phyloP scores from a whole-genome alignment of 35 echinoderm and acorn worm species.

The Apostichopus californicus region DNA sequence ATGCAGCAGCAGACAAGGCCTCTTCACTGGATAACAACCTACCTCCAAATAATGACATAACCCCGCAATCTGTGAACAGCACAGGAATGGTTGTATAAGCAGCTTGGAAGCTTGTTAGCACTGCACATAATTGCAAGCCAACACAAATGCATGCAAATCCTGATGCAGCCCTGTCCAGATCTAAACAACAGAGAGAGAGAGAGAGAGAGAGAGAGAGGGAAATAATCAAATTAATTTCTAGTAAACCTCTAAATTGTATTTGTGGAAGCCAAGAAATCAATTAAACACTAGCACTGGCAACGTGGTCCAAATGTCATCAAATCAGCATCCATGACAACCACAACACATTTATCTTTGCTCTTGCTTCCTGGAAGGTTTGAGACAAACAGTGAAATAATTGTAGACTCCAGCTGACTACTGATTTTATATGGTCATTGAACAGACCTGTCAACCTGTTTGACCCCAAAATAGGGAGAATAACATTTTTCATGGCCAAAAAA shows the following conservation, averaged over 20 bases:
- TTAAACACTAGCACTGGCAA: neutral
- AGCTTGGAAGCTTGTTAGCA: conserved; percentile 84
- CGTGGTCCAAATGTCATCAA: conserved; percentile 8
- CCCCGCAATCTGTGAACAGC: conserved; percentile 87
- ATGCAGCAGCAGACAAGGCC: too few species aligned
- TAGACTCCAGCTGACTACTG: neutral
- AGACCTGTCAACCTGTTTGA: too few species aligned
- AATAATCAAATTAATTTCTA: conserved; percentile 26
- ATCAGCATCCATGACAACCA: neutral
- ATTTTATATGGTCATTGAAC: conserved; percentile 49
- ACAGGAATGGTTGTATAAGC: conserved; percentile 77
- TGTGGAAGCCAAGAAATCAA: conserved; percentile 13
- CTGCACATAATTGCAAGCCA: conserved; percentile 82
- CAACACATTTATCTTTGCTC: neutral
- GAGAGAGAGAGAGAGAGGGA: conserved; percentile 1
- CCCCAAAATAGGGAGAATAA: too few species aligned
- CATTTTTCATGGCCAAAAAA: too few species aligned
- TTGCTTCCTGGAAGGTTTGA: neutral
- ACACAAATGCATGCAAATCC: conserved; percentile 71
- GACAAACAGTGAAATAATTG: conserved; percentile 7
- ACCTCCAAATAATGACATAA: conserved; percentile 96
- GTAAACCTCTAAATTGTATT: conserved; percentile 37
- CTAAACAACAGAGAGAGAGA: conserved; percentile 46
- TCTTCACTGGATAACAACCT: neutral
- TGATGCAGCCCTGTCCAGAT: conserved; percentile 71